Conservation (phyloP, 2,797 vertebrate species). For the Ammospiza maritima region DNA sequence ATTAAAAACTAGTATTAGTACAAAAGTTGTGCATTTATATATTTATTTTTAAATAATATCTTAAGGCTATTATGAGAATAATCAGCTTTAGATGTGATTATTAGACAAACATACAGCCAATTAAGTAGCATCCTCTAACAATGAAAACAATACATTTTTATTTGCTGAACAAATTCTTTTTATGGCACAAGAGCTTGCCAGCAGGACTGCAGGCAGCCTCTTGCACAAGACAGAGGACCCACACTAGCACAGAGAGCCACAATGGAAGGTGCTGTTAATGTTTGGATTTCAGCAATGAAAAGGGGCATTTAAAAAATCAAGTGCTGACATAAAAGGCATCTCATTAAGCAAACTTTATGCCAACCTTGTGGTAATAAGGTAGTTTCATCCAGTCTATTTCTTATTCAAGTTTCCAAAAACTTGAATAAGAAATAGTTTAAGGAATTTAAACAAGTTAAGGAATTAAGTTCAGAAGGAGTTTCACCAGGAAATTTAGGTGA, state of each 20-base stretch:
- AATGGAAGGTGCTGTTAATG: conserved; percentile 60
- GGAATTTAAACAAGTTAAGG: not conserved
- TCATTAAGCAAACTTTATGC: conserved; percentile 62
- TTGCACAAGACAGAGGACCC: conserved; percentile 20
- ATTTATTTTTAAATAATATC: conserved; percentile 86
- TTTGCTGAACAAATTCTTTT: conserved; percentile 76
- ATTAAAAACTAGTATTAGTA: conserved; percentile 91
- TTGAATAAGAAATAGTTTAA: not conserved
- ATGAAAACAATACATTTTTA: conserved; percentile 81
- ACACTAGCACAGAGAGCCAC: conserved; percentile 7
- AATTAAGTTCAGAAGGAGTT: conserved; percentile 43
- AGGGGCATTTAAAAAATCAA: conserved; percentile 66
- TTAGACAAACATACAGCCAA: conserved; percentile 86
- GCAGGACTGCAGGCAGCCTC: conserved; percentile 52
- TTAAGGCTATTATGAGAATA: conserved; percentile 91
- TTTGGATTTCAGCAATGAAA: conserved; percentile 66
- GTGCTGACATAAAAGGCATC: conserved; percentile 46
- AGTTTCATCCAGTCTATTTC: conserved; percentile 42
- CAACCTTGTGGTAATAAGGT: conserved; percentile 35
- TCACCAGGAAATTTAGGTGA: conserved; percentile 28
- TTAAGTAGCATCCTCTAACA: conserved; percentile 76
- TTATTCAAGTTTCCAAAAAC: conserved; percentile 32
- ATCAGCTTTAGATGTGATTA: conserved; percentile 92
- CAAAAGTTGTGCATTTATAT: conserved; percentile 89
- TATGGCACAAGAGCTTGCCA: conserved; percentile 62